A percentile compares a stretch with the other conserved stretches of the same genome.
Evolutionary conservation across 2,888 invertebrate genomes (phyloP).

Genomic region (Augochlorella aurata): DNA sequence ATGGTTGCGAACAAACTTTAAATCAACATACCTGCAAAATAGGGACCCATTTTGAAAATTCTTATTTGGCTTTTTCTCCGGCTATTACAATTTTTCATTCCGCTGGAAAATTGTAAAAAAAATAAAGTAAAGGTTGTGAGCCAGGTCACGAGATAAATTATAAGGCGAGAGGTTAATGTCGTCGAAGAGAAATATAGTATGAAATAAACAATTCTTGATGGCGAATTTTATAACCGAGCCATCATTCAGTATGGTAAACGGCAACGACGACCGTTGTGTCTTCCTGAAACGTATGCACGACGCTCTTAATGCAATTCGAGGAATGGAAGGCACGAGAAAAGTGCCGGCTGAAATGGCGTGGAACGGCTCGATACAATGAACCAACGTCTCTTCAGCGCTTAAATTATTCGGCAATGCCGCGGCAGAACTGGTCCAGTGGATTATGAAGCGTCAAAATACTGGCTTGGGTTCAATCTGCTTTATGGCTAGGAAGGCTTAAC

Average conservation of each 20-base stretch:
- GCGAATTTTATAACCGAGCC: not conserved
- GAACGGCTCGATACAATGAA: slow-evolving; percentile 26
- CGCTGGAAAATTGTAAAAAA: not conserved
- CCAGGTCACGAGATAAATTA: no score
- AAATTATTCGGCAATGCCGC: slow-evolving; percentile 32
- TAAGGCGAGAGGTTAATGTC: not conserved
- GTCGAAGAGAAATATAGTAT: not conserved
- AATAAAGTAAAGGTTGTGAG: no score
- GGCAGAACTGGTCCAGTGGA: slow-evolving; percentile 11
- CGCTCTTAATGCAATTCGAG: not conserved
- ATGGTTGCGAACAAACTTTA: no score
- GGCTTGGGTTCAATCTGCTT: slow-evolving; percentile 58
- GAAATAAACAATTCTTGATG: not conserved
- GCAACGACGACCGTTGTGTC: not conserved
- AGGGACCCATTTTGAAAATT: no score
- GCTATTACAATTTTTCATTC: no score
- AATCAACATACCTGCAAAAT: no score
- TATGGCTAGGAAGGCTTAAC: slow-evolving; percentile 54
- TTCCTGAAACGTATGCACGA: not conserved
- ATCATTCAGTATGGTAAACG: not conserved
- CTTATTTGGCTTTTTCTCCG: no score
- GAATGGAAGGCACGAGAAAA: not conserved
- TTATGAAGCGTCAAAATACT: slow-evolving; percentile 47
- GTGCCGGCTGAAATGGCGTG: slow-evolving; percentile 15
- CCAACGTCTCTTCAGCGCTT: slow-evolving; percentile 23